phyloP scores from a whole-genome alignment of 2,113 vertebrate species.

The Cavia aperea region DNA sequence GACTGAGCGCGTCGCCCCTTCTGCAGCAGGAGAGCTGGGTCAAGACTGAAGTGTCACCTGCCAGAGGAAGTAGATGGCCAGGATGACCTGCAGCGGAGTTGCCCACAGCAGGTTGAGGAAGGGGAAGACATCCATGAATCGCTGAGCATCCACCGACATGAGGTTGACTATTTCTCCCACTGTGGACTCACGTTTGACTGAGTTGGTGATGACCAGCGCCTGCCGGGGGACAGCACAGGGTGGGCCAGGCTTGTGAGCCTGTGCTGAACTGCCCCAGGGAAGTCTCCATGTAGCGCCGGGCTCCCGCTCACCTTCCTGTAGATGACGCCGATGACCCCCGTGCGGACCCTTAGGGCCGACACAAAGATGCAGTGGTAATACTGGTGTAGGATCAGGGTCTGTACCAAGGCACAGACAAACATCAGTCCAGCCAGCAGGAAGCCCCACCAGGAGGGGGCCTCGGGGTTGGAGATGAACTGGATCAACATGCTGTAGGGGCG shows the following conservation, averaged over 20 bases:
- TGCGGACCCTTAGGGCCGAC: constrained; percentile 87
- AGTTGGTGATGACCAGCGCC: constrained; percentile 91
- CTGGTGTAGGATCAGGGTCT: constrained; percentile 89
- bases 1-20: neutral
- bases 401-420: constrained; percentile 85
- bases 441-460: constrained; percentile 89
- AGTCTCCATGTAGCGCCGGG: neutral
- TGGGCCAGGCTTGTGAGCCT: rapidly evolving
- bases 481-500: constrained; percentile 83
- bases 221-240: constrained; percentile 64
- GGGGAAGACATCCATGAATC: constrained; percentile 88
- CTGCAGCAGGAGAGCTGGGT: neutral
- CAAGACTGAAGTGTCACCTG: constrained; percentile 76
- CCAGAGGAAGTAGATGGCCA: constrained; percentile 96
- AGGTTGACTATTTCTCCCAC: constrained; percentile 95
- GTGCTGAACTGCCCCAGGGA: neutral
- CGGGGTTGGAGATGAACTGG: constrained; percentile 81
- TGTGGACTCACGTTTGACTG: constrained; percentile 88
- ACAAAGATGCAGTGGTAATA: constrained; percentile 89
- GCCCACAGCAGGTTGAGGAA: constrained; percentile 97
- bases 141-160: constrained; percentile 96
- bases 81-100: constrained; percentile 90
- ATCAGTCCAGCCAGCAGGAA: constrained; percentile 89
- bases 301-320: constrained; percentile 88
- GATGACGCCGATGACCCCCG: constrained; percentile 86